Percentiles rank a stretch among this genome's conserved stretches.
Evolutionary conservation across 2,113 vertebrate species (phyloP).

Genomic region (Antechinus stuartii): DNA sequence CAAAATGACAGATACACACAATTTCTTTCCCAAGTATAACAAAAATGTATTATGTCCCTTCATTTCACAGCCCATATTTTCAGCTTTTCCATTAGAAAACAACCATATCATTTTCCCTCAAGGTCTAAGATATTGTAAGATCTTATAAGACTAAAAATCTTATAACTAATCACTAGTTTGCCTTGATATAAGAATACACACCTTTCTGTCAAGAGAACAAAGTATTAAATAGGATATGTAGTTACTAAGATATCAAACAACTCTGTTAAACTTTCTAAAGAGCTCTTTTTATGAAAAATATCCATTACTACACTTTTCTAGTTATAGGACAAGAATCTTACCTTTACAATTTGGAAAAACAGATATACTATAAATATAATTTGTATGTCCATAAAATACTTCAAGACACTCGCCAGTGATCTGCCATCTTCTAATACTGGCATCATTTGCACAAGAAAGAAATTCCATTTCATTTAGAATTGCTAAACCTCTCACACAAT

Average conservation of each 20-base stretch:
- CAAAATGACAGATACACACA: neutral
- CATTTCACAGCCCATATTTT: neutral
- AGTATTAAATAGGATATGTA: neutral
- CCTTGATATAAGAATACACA: neutral
- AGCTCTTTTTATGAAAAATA: conserved; percentile 1
- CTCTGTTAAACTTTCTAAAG: conserved; percentile 30
- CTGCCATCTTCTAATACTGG: conserved; percentile 94
- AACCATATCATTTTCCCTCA: neutral
- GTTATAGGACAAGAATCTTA: conserved; percentile 74
- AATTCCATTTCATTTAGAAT: conserved; percentile 94
- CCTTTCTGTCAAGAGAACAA: neutral
- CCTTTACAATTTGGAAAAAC: conserved; percentile 94
- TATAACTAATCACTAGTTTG: neutral
- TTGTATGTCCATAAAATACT: conserved; percentile 95
- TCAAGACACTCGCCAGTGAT: conserved; percentile 95
- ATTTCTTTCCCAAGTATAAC: neutral
- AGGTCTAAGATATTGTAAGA: neutral
- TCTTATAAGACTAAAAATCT: neutral
- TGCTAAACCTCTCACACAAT: conserved; percentile 95
- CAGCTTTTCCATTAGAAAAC: neutral
- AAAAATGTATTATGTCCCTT: neutral
- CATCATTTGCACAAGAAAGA: conserved; percentile 98
- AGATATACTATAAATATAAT: conserved; percentile 97
- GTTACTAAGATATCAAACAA: conserved; percentile 33
- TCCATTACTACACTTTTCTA: conserved; percentile 43